Evolutionary conservation across 2,888 invertebrate species (phyloP), one percentile per base, ranked within the genome.

Genomic region (Folsomia manolachei): DNA sequence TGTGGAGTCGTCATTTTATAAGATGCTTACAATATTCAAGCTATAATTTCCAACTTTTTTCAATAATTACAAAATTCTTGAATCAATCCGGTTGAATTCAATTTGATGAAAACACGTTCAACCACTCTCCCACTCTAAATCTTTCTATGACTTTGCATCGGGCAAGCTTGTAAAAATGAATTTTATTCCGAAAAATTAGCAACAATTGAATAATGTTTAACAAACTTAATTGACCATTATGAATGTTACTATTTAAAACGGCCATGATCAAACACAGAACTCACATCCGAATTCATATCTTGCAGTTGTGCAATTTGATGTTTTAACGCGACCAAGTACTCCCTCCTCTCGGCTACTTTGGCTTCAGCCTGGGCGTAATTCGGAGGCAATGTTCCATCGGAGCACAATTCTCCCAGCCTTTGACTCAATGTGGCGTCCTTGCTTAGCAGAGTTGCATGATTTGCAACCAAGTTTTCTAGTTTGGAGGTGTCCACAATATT

Each of bases 1-100:
- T 80, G 80, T 11, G 78, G 73, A 23, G 78, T 78, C 14, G 75
- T 64, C 75, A 75, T 74, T 39, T 39, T 39, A 4, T 14, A 39
- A 4, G 39, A 39, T 39, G 56, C 11, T 51, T 9, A 9, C 51
- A 51, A 11, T 51, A 18, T 51, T 51, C 9, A 51, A 51, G 18
- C 9, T 51, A 51, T 51, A 51, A 11, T 26, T 25, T 69, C 26
- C 11, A 69, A 27, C 1, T 25, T 39, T 1, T 2, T 39, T 18
- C 51, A 65, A 18, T 24, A 26, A 23, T 73, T 51, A 51, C 9
- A 51, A 51, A 9, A 56, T 21, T 56, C n/a, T 56, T 9, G 14
- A 39, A 9, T 39, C 14, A 39, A 39, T 39, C 14, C 14, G n/a
- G n/a, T 39, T 39, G 39, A 39, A 39, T 39, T 14, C 4, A 39